Evolutionary conservation across 1,140 invertebrate species (phyloP).

Genomic region (Tetragonula clypearis): DNA sequence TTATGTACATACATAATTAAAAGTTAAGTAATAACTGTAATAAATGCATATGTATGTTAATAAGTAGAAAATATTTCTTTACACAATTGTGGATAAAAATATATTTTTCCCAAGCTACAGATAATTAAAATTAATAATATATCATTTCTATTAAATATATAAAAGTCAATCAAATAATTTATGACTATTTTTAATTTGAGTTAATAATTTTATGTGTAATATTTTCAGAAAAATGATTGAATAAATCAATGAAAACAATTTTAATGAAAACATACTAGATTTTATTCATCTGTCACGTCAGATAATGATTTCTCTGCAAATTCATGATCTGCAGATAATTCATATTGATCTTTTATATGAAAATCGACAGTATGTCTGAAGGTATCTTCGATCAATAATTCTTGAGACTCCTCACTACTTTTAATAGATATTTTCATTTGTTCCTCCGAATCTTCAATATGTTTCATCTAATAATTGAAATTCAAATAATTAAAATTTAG

Average conservation of each 20-base stretch:
- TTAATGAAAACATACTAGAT: not conserved
- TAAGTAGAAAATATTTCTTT: not conserved
- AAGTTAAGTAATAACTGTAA: not conserved
- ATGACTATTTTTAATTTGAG: not conserved
- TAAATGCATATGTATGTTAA: not conserved
- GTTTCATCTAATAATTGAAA: not conserved
- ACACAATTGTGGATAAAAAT: not conserved
- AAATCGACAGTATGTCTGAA: not conserved
- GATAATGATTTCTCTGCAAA: not conserved
- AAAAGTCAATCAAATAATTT: not conserved
- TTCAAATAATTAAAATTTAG: not conserved
- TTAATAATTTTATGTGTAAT: not conserved
- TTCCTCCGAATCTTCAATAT: not conserved
- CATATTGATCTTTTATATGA: not conserved
- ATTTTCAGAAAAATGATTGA: not conserved
- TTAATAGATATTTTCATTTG: not conserved
- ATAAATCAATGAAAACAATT: not conserved
- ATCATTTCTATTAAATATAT: not conserved
- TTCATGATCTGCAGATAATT: not conserved
- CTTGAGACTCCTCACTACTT: not conserved
- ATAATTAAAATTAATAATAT: not conserved
- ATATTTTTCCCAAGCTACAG: not conserved
- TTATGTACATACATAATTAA: slow-evolving; percentile 10
- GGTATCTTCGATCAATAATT: not conserved
- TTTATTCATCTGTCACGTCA: not conserved